Conservation (phyloP, 2,113 vertebrate species). For the Myotis brandtii region DNA sequence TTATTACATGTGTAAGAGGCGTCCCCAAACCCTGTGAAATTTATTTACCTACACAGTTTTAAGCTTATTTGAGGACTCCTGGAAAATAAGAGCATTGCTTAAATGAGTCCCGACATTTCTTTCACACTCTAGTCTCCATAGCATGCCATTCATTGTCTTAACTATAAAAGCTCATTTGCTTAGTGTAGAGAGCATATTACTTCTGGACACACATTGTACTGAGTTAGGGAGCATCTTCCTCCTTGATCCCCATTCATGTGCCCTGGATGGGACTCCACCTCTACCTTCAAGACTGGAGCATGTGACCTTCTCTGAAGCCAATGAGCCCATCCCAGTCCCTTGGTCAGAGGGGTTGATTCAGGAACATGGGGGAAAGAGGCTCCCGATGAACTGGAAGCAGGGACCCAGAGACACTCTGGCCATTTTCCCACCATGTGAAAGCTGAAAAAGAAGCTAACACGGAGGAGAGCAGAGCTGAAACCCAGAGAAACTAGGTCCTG, state of each 20-base stretch:
- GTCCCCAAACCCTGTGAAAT: neutral
- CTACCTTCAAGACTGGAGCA: neutral
- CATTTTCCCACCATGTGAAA: neutral
- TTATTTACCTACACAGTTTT: slow-evolving; percentile 7
- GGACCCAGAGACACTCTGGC: too few relatives aligned
- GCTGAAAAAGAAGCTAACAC: neutral
- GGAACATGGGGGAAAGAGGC: neutral
- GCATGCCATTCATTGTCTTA: neutral
- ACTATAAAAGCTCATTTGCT: neutral
- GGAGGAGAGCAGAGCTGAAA: neutral
- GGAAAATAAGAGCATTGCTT: neutral
- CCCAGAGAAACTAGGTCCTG: neutral
- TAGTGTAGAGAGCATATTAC: neutral
- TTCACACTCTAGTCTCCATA: neutral
- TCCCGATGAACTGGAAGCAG: neutral
- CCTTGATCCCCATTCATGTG: neutral
- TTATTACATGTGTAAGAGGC: neutral
- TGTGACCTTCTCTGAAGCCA: neutral
- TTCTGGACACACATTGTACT: neutral
- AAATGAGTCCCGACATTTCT: neutral
- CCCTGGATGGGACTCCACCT: neutral
- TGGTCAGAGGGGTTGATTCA: neutral
- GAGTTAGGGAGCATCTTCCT: neutral
- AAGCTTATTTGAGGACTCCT: neutral
- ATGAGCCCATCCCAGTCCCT: neutral